Conservation (phyloP, 2,888 invertebrate species). For the Diarsia dahlii region DNA sequence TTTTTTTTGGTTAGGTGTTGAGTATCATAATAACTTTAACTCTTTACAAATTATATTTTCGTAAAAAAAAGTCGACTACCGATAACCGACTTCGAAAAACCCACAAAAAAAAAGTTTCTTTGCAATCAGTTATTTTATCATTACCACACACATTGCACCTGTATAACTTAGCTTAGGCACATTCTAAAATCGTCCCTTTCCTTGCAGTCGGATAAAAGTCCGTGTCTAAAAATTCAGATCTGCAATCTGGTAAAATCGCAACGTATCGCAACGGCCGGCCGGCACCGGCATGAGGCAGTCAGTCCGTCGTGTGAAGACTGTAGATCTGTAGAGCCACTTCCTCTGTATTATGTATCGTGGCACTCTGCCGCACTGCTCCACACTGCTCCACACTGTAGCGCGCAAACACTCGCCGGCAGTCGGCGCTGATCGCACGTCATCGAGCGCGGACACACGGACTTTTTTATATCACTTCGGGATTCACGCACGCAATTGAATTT, state of each 20-base stretch:
- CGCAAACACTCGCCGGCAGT: slow-evolving; percentile 37
- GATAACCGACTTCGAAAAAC: no score
- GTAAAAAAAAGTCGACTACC: no score
- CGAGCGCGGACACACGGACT: not conserved
- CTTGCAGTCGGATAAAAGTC: no score
- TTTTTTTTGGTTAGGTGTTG: no score
- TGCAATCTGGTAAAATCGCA: not conserved
- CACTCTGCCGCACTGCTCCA: slow-evolving; percentile 23
- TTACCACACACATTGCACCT: not conserved
- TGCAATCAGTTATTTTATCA: not conserved
- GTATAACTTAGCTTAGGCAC: not conserved
- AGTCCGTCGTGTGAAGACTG: slow-evolving; percentile 14
- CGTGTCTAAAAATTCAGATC: not conserved
- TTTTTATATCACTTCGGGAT: slow-evolving; percentile 12
- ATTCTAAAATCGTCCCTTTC: not conserved
- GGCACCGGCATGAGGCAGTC: not conserved
- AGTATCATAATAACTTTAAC: no score
- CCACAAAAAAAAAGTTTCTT: not conserved
- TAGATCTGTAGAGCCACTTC: slow-evolving; percentile 16
- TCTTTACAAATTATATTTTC: no score
- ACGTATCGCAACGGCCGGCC: not conserved
- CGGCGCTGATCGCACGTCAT: slow-evolving; percentile 15
- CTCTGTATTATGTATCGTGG: slow-evolving; percentile 37
- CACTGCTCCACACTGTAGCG: slow-evolving; percentile 24
- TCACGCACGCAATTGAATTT: slow-evolving; percentile 8